These are phyloP conservation scores for Callitettix versicolor DNA, from an alignment of 1,140 invertebrate species.

Conservation along the genomic window DNA sequence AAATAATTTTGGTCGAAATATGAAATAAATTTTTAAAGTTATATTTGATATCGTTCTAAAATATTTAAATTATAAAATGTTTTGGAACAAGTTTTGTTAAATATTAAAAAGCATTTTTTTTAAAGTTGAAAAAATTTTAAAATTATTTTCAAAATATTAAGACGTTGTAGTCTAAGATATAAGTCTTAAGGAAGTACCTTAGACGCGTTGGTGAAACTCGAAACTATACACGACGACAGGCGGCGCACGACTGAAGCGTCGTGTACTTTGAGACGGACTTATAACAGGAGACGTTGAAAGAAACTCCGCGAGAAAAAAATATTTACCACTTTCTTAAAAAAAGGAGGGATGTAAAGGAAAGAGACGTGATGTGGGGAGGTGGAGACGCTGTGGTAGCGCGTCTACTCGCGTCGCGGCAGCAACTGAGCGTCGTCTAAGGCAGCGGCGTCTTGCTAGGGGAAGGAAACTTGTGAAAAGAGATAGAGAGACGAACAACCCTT, in stretches of 20 bases:
- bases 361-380: slow-evolving; percentile 16
- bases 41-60: too few relatives aligned
- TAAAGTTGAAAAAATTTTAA: too few relatives aligned
- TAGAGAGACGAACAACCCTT: slow-evolving; percentile 11
- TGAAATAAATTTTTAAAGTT: too few relatives aligned
- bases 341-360: slow-evolving; percentile 5
- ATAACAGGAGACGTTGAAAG: slow-evolving; percentile 13
- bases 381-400: slow-evolving; percentile 14
- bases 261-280: slow-evolving; percentile 9
- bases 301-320: slow-evolving; percentile 10
- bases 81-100: too few relatives aligned
- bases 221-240: not conserved
- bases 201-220: too few relatives aligned
- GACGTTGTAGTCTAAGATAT: not conserved
- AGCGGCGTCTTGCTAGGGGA: slow-evolving; percentile 10
- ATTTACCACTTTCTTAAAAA: slow-evolving; percentile 4
- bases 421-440: slow-evolving; percentile 12
- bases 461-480: slow-evolving; percentile 15
- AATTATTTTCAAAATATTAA: too few relatives aligned
- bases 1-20: too few relatives aligned
- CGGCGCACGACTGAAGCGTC: slow-evolving; percentile 5
- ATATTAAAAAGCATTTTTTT: too few relatives aligned
- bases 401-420: slow-evolving; percentile 14
- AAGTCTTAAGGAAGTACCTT: slow-evolving; percentile 7
- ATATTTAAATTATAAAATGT: too few relatives aligned